Evolutionary conservation across 2,888 invertebrate genomes (phyloP).

Genomic region (Drosophila melanosoma): DNA sequence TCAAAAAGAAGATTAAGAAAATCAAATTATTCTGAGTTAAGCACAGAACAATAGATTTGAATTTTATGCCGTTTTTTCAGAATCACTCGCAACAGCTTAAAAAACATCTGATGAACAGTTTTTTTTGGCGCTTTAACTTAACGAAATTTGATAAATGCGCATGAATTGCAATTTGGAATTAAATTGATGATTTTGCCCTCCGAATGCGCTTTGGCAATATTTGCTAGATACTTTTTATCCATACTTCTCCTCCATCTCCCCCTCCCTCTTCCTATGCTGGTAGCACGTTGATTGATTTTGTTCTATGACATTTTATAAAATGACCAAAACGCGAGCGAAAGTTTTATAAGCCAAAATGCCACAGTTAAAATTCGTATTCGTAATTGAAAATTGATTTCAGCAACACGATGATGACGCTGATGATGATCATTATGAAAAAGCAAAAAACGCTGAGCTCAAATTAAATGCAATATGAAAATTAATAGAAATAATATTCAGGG

Average conservation of each 20-base stretch:
- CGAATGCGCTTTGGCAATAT: constrained; percentile 37
- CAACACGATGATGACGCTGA: constrained; percentile 25
- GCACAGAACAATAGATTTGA: constrained; percentile 9
- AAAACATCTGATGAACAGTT: constrained; percentile 24
- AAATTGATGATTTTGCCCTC: constrained; percentile 65
- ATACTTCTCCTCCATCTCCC: not conserved
- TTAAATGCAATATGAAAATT: constrained; percentile 51
- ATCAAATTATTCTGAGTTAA: not conserved
- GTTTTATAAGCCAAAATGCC: constrained; percentile 32
- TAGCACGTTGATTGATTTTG: constrained; percentile 71
- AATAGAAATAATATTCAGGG: constrained; percentile 62
- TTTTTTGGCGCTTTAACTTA: constrained; percentile 40
- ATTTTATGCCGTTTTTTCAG: not conserved
- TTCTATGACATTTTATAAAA: constrained; percentile 73
- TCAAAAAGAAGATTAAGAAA: not conserved
- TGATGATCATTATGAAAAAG: not conserved
- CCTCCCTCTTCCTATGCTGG: too few species aligned
- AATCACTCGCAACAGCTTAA: constrained; percentile 5
- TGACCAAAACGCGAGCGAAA: constrained; percentile 50
- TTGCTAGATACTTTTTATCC: constrained; percentile 28
- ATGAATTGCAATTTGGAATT: constrained; percentile 78
- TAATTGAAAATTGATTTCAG: constrained; percentile 74
- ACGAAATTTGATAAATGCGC: constrained; percentile 62
- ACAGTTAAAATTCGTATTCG: constrained; percentile 48
- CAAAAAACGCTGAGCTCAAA: constrained; percentile 10